phyloP scores from a whole-genome alignment of 2,888 invertebrate genomes.

The Notodonta ziczac region DNA sequence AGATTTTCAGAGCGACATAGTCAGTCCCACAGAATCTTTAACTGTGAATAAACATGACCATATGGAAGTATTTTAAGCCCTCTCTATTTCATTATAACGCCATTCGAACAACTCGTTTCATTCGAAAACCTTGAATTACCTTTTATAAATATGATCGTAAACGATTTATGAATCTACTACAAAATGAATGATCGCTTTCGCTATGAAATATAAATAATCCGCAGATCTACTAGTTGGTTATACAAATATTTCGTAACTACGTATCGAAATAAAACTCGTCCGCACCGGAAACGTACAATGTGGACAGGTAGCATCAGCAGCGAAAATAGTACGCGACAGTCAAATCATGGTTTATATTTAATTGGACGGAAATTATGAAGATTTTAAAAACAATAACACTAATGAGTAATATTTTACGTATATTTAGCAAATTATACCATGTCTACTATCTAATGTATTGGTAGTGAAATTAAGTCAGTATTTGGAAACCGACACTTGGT shows the following conservation, averaged over 20 bases:
- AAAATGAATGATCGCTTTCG: conserved; percentile 8
- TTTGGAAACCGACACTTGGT: no score
- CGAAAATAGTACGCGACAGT: background rate
- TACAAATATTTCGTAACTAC: conserved; percentile 22
- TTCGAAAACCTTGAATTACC: background rate
- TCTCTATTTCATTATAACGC: no score
- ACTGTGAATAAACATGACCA: no score
- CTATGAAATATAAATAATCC: conserved; percentile 8
- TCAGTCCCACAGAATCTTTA: no score
- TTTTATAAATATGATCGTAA: conserved; percentile 1
- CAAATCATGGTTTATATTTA: background rate
- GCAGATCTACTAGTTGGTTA: conserved; percentile 7
- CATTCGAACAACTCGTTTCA: background rate
- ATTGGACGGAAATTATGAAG: background rate
- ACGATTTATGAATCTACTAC: conserved; percentile 2
- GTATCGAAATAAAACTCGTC: conserved; percentile 14
- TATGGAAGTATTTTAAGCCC: no score
- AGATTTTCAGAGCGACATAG: no score
- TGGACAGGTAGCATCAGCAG: conserved; percentile 7
- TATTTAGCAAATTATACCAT: no score
- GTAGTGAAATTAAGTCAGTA: no score
- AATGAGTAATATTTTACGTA: no score
- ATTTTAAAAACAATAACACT: background rate
- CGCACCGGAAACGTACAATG: conserved; percentile 29
- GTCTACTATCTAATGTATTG: no score